Evolutionary conservation across 2,888 invertebrate species (phyloP).

Genomic region (Hypolimnas misippus): DNA sequence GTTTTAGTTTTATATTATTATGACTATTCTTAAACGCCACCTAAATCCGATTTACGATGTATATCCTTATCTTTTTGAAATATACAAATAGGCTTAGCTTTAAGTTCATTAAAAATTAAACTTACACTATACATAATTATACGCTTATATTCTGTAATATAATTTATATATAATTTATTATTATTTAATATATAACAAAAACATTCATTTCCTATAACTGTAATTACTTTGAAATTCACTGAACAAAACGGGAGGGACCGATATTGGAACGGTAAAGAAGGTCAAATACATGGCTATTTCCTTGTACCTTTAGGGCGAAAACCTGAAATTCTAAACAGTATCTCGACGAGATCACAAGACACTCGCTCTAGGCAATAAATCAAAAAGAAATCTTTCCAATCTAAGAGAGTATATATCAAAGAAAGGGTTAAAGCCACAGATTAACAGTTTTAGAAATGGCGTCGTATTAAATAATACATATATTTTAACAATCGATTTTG

Average conservation of each 20-base stretch:
- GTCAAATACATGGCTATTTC: slow-evolving; percentile 5
- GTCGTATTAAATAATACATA: not conserved
- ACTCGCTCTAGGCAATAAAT: slow-evolving; percentile 46
- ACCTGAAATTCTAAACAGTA: slow-evolving; percentile 34
- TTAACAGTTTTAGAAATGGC: not conserved
- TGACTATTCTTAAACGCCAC: no score
- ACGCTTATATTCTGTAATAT: no score
- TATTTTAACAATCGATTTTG: not conserved
- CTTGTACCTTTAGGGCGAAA: not conserved
- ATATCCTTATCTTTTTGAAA: no score
- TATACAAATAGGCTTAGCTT: no score
- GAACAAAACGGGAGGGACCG: slow-evolving; percentile 1
- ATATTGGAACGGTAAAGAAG: slow-evolving; percentile 1
- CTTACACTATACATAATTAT: no score
- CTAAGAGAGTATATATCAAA: slow-evolving; percentile 53
- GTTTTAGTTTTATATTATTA: slow-evolving; percentile 12
- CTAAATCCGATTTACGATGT: not conserved
- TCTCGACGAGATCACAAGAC: slow-evolving; percentile 27
- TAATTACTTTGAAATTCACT: slow-evolving; percentile 4
- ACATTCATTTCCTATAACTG: not conserved
- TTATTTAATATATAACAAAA: no score
- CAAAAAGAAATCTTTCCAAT: slow-evolving; percentile 53
- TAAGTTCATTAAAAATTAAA: no score
- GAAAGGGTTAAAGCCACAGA: slow-evolving; percentile 44
- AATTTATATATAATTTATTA: no score